A percentile compares a stretch with the other conserved stretches of the same genome.
Conservation (phyloP, 2,113 vertebrate species). For the Sapajus apella region DNA sequence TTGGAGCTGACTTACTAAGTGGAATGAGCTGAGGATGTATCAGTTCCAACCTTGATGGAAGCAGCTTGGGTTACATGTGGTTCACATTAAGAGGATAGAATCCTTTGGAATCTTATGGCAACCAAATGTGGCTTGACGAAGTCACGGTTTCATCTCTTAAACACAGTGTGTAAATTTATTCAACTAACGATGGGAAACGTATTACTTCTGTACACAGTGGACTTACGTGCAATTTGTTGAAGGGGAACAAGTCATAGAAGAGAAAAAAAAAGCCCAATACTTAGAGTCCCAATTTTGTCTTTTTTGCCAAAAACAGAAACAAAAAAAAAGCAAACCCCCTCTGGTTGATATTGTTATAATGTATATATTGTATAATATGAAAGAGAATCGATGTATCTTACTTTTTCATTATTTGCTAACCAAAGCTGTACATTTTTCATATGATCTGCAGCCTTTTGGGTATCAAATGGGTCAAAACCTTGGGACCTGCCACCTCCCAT, state of each 20-base stretch:
- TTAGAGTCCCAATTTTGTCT: slow-evolving; percentile 77
- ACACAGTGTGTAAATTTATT: background rate
- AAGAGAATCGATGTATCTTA: slow-evolving; percentile 77
- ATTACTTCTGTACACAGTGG: slow-evolving; percentile 10
- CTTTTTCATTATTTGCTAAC: slow-evolving; percentile 85
- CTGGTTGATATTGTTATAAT: slow-evolving; percentile 76
- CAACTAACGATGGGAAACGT: slow-evolving; percentile 42
- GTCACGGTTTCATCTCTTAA: slow-evolving; percentile 46
- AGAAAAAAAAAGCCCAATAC: slow-evolving; percentile 62
- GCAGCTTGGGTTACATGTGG: background rate
- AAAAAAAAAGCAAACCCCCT: background rate
- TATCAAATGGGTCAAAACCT: slow-evolving; percentile 73
- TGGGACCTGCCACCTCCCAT: slow-evolving; percentile 73
- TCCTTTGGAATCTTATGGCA: background rate
- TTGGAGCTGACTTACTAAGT: background rate
- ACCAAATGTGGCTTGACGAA: slow-evolving; percentile 49
- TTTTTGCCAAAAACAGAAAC: slow-evolving; percentile 80
- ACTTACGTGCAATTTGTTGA: slow-evolving; percentile 64
- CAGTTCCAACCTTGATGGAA: background rate
- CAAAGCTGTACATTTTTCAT: slow-evolving; percentile 87
- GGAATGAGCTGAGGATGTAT: background rate
- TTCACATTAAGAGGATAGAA: background rate
- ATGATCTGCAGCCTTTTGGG: slow-evolving; percentile 80
- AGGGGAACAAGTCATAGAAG: slow-evolving; percentile 60
- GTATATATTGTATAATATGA: slow-evolving; percentile 85